Percentiles rank a stretch among this genome's conserved stretches.
Conservation (phyloP, 1,140 invertebrate genomes). For the Sycophila sp. region DNA sequence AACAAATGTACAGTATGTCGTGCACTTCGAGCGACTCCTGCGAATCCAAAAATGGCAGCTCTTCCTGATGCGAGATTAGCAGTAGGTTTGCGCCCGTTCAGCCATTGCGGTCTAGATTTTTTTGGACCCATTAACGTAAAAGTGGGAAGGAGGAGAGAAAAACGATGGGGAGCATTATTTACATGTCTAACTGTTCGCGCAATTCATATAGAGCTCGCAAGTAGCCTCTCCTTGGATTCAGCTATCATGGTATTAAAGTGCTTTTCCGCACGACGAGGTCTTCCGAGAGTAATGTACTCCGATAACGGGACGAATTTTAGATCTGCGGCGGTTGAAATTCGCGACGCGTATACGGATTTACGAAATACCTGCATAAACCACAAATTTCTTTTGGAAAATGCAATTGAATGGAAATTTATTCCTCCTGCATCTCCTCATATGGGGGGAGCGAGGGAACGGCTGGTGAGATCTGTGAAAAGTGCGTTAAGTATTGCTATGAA, state of each 20-base stretch:
- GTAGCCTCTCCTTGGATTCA: conserved; percentile 38
- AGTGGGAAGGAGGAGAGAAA: conserved; percentile 43
- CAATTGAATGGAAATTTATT: too few species aligned
- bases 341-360: conserved; percentile 28
- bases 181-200: conserved; percentile 43
- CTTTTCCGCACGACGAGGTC: conserved; percentile 42
- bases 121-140: conserved; percentile 46
- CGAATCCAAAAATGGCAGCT: neutral
- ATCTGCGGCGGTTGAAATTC: conserved; percentile 45
- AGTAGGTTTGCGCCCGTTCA: neutral
- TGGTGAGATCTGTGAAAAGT: neutral
- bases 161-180: conserved; percentile 54
- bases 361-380: conserved; percentile 27
- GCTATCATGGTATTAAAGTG: conserved; percentile 44
- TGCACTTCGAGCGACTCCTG: neutral
- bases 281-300: conserved; percentile 23
- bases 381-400: too few species aligned
- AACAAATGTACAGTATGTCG: neutral
- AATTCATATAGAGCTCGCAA: conserved; percentile 45
- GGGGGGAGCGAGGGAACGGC: conserved; percentile 3
- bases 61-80: neutral
- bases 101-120: conserved; percentile 41
- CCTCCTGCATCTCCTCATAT: neutral
- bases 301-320: conserved; percentile 51
- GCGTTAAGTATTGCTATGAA: neutral